phyloP scores from a whole-genome alignment of 2,113 vertebrate species.

The Amphiprion percula region DNA sequence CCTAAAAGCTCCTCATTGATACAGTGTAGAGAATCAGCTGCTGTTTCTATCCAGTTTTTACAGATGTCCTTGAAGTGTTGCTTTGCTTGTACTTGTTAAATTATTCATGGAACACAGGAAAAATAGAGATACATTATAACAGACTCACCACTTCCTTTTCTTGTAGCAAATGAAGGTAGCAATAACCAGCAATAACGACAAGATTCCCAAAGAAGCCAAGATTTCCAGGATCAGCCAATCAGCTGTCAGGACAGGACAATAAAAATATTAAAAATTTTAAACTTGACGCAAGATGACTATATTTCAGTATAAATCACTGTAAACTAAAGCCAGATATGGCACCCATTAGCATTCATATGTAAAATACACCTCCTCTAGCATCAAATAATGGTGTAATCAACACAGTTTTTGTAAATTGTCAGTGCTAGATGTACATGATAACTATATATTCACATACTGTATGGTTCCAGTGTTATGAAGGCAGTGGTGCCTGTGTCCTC shows the following conservation, averaged over 20 bases:
- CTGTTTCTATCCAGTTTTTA: not conserved
- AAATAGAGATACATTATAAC: not conserved
- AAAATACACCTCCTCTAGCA: too few species aligned
- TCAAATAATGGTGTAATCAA: too few species aligned
- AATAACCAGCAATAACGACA: slow-evolving; percentile 67
- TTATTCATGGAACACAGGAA: slow-evolving; percentile 14
- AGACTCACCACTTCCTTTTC: slow-evolving; percentile 83
- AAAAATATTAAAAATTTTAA: not conserved
- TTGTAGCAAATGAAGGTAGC: slow-evolving; percentile 82
- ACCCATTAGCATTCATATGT: not conserved
- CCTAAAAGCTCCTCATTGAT: not conserved
- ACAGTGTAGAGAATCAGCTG: not conserved
- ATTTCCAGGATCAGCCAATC: slow-evolving; percentile 82
- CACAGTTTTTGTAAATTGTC: too few species aligned
- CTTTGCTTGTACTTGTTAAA: not conserved
- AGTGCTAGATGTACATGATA: too few species aligned
- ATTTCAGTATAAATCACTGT: not conserved
- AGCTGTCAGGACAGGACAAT: slow-evolving; percentile 50
- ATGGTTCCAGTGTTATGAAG: slow-evolving; percentile 70
- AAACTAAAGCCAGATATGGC: not conserved
- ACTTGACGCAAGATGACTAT: not conserved
- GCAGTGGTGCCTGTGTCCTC: slow-evolving; percentile 71
- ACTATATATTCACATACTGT: slow-evolving; percentile 62
- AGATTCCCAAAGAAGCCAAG: slow-evolving; percentile 76
- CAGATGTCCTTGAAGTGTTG: too few species aligned